Evolutionary conservation across 64 coral and sea anemone genomes (phyloP).

Genomic region (Catalaphyllia jardinei): DNA sequence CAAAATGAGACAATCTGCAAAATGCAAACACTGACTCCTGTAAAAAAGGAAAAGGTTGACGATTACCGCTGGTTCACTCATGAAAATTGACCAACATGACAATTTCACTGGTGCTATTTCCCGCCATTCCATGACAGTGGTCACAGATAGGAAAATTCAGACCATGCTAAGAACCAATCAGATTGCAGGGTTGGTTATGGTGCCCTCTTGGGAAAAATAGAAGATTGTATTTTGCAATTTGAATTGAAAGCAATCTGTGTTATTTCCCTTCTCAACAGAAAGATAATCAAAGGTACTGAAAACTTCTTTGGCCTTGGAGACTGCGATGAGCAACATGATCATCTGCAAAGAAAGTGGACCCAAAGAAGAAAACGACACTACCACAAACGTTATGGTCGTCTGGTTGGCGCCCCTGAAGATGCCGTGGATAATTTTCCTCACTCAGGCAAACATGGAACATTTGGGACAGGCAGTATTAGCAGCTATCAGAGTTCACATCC

Average conservation of each 20-base stretch:
- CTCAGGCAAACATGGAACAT: not conserved
- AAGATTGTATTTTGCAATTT: no score
- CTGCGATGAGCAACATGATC: constrained; percentile 72
- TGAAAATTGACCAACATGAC: no score
- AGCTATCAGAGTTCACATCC: constrained; percentile 44
- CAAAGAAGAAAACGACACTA: constrained; percentile 76
- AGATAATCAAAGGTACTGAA: constrained; percentile 92
- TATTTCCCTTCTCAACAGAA: constrained; percentile 47
- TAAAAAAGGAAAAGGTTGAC: no score
- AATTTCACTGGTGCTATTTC: no score
- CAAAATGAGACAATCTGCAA: no score
- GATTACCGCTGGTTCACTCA: no score
- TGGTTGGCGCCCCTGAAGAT: constrained; percentile 55
- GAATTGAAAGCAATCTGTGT: not conserved
- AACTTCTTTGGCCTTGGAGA: constrained; percentile 96
- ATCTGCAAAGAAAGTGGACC: constrained; percentile 86
- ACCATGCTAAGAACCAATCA: no score
- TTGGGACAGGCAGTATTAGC: constrained; percentile 22
- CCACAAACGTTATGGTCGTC: constrained; percentile 83
- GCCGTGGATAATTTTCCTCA: constrained; percentile 7
- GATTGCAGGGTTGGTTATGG: no score
- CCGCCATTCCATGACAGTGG: no score
- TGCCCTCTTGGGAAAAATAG: no score
- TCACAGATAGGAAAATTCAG: no score
- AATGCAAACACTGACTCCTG: no score